These are phyloP conservation scores for Corythoichthys haematopterus DNA, from an alignment of 2,113 vertebrate species.

Conservation along the genomic window DNA sequence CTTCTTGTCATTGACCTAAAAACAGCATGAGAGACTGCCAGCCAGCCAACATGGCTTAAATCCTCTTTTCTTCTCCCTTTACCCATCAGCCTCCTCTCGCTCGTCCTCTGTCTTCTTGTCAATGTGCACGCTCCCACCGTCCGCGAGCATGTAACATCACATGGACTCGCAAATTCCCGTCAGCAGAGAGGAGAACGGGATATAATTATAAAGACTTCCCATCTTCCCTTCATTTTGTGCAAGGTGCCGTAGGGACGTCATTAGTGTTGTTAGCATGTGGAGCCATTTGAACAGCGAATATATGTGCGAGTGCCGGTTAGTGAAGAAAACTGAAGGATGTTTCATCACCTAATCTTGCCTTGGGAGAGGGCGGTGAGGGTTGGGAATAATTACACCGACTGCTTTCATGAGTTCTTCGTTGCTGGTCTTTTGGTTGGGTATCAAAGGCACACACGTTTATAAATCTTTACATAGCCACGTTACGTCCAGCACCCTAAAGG, in stretches of 20 bases:
- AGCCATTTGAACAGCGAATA: slow-evolving; percentile 40
- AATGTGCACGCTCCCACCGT: background rate
- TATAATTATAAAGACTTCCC: slow-evolving; percentile 54
- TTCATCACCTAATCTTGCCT: slow-evolving; percentile 50
- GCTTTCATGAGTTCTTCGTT: slow-evolving; percentile 52
- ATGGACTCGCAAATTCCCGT: slow-evolving; percentile 64
- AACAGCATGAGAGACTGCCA: slow-evolving; percentile 62
- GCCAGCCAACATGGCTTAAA: slow-evolving; percentile 62
- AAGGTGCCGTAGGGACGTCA: slow-evolving; percentile 62
- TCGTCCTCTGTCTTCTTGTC: slow-evolving; percentile 47
- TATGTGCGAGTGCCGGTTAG: background rate
- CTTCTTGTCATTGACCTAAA: slow-evolving; percentile 70
- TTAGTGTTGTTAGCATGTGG: slow-evolving; percentile 55
- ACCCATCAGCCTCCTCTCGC: slow-evolving; percentile 14
- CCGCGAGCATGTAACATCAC: slow-evolving; percentile 64
- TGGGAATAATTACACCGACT: slow-evolving; percentile 41
- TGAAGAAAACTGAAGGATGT: slow-evolving; percentile 27
- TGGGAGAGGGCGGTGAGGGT: slow-evolving; percentile 26
- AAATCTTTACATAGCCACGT: background rate
- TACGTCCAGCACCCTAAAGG: background rate
- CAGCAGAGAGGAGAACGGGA: slow-evolving; percentile 58
- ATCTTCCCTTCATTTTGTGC: slow-evolving; percentile 42
- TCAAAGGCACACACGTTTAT: slow-evolving; percentile 31
- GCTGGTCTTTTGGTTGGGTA: slow-evolving; percentile 38
- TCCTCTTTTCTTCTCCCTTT: slow-evolving; percentile 62